Evolutionary conservation across 2,113 vertebrate genomes (phyloP).

Genomic region (Pterophyllum scalare): DNA sequence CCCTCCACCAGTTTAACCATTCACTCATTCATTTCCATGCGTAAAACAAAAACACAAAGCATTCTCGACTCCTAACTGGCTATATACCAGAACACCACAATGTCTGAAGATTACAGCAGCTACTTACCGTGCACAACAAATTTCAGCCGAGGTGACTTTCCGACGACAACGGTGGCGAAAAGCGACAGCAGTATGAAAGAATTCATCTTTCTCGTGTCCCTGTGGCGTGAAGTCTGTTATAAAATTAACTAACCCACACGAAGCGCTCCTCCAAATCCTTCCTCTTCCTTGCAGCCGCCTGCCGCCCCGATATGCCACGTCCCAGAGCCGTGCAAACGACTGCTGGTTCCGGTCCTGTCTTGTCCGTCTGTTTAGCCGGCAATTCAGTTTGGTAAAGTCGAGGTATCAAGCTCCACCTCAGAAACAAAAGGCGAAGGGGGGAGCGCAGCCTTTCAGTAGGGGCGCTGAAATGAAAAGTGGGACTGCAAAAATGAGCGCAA

Average conservation of each 20-base stretch:
- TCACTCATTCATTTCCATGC: neutral
- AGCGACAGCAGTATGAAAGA: conserved; percentile 65
- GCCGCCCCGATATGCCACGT: conserved; percentile 33
- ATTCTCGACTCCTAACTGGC: neutral
- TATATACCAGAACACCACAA: neutral
- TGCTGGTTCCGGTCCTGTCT: conserved; percentile 46
- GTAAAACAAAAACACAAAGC: neutral
- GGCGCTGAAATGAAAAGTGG: conserved; percentile 17
- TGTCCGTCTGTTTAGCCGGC: conserved; percentile 48
- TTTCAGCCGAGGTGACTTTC: conserved; percentile 83
- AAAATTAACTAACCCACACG: neutral
- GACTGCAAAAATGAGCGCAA: neutral
- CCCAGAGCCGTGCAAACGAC: conserved; percentile 43
- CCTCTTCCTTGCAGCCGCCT: conserved; percentile 16
- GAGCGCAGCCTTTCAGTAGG: conserved; percentile 3
- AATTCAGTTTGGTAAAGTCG: conserved; percentile 55
- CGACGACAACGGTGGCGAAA: conserved; percentile 64
- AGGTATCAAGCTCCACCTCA: conserved; percentile 77
- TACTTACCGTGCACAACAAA: conserved; percentile 82
- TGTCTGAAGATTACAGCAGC: neutral
- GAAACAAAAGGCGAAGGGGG: conserved; percentile 52
- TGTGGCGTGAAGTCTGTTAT: neutral
- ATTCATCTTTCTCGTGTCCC: conserved; percentile 69
- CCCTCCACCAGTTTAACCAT: conserved; percentile 2
- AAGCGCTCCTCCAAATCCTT: conserved; percentile 7